Evolutionary conservation across 2,113 vertebrate species (phyloP).

Genomic region (Bostrychus sinensis): DNA sequence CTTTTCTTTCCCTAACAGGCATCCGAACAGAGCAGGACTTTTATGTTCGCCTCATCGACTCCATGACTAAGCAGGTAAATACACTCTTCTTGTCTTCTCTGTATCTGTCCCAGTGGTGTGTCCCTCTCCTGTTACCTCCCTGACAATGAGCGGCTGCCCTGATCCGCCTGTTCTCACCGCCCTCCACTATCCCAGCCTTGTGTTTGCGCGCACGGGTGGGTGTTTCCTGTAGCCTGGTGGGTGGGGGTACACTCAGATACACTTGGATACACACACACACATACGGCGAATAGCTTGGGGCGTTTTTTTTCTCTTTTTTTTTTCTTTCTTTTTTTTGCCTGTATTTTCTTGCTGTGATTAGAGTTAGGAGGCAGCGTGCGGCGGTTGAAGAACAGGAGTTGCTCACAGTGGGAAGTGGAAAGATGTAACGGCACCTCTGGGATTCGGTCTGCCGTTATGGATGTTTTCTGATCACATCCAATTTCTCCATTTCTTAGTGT

Average conservation of each 20-base stretch:
- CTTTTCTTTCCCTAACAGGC: conserved; percentile 53
- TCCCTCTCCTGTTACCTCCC: conserved; percentile 64
- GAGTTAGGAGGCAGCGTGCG: conserved; percentile 55
- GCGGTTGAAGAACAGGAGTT: conserved; percentile 59
- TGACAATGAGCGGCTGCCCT: conserved; percentile 63
- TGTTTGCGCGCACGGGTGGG: conserved; percentile 50
- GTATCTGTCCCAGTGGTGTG: conserved; percentile 25
- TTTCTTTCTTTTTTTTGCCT: conserved; percentile 35
- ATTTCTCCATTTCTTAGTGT: conserved; percentile 45
- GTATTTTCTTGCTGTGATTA: conserved; percentile 65
- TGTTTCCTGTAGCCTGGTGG: conserved; percentile 48
- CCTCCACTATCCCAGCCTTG: conserved; percentile 37
- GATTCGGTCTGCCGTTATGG: conserved; percentile 52
- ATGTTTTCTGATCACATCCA: conserved; percentile 56
- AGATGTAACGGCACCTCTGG: conserved; percentile 70
- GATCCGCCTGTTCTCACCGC: conserved; percentile 55
- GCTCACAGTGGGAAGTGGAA: conserved; percentile 63
- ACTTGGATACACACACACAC: conserved; percentile 18
- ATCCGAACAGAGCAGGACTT: conserved; percentile 79
- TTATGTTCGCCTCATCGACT: conserved; percentile 76
- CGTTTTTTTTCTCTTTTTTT: conserved; percentile 18
- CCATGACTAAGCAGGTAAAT: conserved; percentile 77
- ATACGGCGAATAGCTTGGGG: conserved; percentile 52
- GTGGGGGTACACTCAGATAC: conserved; percentile 28
- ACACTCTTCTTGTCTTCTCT: conserved; percentile 12